Evolutionary conservation across 2,113 vertebrate genomes (phyloP).

Genomic region (Mesembrinibis cayennensis): DNA sequence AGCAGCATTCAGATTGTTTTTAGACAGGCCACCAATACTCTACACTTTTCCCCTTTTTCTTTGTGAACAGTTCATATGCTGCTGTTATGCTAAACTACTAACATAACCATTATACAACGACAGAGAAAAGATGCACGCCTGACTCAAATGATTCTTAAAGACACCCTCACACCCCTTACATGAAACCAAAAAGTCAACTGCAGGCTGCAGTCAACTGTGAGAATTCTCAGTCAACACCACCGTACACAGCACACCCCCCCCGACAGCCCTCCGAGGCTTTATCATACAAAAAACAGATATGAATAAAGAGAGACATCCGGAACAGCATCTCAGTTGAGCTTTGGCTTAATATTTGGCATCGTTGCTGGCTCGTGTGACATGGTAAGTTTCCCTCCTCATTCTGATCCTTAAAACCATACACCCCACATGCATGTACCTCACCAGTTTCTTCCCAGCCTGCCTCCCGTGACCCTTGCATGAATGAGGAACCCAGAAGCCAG

Average conservation of each 20-base stretch:
- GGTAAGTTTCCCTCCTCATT: not conserved
- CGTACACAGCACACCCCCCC: fast-evolving
- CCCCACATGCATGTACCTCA: fast-evolving
- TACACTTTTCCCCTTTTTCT: not conserved
- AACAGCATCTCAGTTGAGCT: not conserved
- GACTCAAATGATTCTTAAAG: not conserved
- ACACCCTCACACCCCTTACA: not conserved
- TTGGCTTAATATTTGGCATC: not conserved
- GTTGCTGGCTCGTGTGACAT: not conserved
- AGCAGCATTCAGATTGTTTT: not conserved
- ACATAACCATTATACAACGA: not conserved
- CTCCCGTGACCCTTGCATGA: not conserved
- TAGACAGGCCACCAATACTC: not conserved
- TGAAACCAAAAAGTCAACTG: not conserved
- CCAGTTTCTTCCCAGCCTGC: not conserved
- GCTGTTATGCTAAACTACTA: not conserved
- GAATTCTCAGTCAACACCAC: not conserved
- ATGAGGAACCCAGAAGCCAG: not conserved
- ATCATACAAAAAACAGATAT: not conserved
- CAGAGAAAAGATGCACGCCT: not conserved
- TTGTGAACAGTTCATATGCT: not conserved
- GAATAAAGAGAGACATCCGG: not conserved
- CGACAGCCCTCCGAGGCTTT: not conserved
- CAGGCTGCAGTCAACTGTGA: not conserved
- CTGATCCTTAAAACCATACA: not conserved